Conservation (phyloP, 2,113 vertebrate species). For the Spilogale gracilis region DNA sequence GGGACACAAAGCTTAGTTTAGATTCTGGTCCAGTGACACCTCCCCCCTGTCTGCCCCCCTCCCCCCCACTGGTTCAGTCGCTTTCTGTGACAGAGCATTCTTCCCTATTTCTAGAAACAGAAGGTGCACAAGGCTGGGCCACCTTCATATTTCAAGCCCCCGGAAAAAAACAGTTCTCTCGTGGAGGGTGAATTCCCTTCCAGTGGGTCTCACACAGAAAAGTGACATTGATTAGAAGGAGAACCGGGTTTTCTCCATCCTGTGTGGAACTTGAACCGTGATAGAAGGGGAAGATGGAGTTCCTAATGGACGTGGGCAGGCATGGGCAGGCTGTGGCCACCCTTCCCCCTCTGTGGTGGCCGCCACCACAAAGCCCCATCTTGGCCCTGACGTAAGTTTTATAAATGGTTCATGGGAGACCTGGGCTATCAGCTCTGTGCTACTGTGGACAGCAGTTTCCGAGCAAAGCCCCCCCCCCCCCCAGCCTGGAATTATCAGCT, state of each 20-base stretch:
- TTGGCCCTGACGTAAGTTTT: slow-evolving; percentile 15
- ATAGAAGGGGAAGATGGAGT: neutral
- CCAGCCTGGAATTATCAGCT: slow-evolving; percentile 65
- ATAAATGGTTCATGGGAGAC: slow-evolving; percentile 39
- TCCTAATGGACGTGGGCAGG: neutral
- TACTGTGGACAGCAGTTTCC: neutral
- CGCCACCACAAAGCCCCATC: neutral
- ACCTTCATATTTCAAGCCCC: neutral
- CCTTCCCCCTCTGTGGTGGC: fast-evolving
- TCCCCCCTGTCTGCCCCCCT: too few species aligned
- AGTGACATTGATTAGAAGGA: neutral
- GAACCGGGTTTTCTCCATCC: neutral
- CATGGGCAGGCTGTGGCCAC: fast-evolving
- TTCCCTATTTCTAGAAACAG: neutral
- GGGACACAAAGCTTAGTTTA: neutral
- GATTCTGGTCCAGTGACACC: neutral
- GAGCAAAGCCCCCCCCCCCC: slow-evolving; percentile 30
- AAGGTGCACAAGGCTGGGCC: neutral
- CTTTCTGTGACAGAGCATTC: neutral
- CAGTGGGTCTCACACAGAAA: neutral
- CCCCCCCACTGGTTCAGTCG: neutral
- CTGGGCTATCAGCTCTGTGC: neutral
- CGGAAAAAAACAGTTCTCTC: neutral
- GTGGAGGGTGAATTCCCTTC: neutral
- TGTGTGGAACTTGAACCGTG: neutral